These are phyloP conservation scores for Sebastolobus alascanus DNA, from an alignment of 2,797 vertebrate genomes.

Conservation along the genomic window DNA sequence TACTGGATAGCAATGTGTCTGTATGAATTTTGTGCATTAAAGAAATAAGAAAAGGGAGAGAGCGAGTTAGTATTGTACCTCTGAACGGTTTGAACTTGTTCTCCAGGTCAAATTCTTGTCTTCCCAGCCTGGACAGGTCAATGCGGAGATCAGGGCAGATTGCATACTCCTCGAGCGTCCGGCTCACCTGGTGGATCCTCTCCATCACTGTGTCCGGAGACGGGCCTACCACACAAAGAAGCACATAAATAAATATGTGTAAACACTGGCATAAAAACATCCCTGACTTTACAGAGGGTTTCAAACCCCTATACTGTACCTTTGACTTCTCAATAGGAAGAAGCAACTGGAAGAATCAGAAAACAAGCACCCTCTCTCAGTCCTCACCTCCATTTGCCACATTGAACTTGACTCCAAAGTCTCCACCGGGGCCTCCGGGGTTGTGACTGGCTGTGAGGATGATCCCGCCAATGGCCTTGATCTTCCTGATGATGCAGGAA, in stretches of 20 bases:
- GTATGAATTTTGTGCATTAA: neutral
- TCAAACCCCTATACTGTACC: neutral
- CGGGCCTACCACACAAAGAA: slow-evolving; percentile 85
- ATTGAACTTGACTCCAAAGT: slow-evolving; percentile 99
- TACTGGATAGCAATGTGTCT: neutral
- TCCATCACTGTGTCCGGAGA: slow-evolving; percentile 95
- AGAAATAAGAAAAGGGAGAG: neutral
- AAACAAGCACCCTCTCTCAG: neutral
- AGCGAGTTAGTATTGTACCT: slow-evolving; percentile 81
- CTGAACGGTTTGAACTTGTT: slow-evolving; percentile 99
- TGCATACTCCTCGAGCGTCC: slow-evolving; percentile 96
- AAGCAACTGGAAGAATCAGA: neutral
- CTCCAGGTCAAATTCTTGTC: slow-evolving; percentile 98
- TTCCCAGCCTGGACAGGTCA: slow-evolving; percentile 94
- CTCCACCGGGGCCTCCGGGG: slow-evolving; percentile 95
- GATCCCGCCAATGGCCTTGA: slow-evolving; percentile 98
- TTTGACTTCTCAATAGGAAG: neutral
- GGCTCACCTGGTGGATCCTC: slow-evolving; percentile 96
- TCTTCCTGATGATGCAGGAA: slow-evolving; percentile 98
- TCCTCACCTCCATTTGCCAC: slow-evolving; percentile 95
- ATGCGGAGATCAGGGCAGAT: slow-evolving; percentile 97
- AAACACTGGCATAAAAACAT: neutral
- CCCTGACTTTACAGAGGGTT: neutral
- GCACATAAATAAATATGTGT: neutral
- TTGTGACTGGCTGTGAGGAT: slow-evolving; percentile 98